Evolutionary conservation across 2,113 vertebrate genomes (phyloP), one percentile per base, ranked within the genome.

Genomic region (Eudyptes chrysolophus): DNA sequence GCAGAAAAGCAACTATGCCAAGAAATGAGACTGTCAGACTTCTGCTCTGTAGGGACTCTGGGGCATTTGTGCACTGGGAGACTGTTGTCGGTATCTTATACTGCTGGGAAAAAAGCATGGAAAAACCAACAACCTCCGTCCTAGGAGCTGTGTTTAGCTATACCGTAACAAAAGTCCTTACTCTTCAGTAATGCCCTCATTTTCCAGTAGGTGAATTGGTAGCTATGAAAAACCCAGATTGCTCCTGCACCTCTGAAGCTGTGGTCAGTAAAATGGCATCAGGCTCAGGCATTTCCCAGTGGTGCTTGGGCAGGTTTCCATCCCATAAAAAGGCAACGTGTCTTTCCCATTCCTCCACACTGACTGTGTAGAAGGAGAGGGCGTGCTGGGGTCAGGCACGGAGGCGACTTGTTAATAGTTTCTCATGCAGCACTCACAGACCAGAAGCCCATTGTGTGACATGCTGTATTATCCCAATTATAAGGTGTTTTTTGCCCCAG

Each of bases 291-390:
- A 20, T 54, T 58, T 60, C 38, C 62, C 62, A 49, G 36, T 16
- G n/a, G 16, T 26, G 26, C 42, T 6, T 3, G 38, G 42, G n/a
- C 36, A 85, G 49, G 17, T 84, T 89, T 61, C 62, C 42, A 58
- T 42, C 19, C 44, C 16, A 9, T 4, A 27, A 16, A 14, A 49
- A 68, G 11, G 7, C 48, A 51, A 27, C 2, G 2, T 0, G 0
- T 29, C 46, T 42, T 79, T 83, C 19, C 49, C 11, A 3, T 66
- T 66, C 57, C 46, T 54, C 54, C 66, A 36, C 30, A 8, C 2
- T 4, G 0, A 9, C 21, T 48, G 24, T 62, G 29, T 46, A 51
- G 34, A 52, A 57, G 49, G 34, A 77, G 44, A 74, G 32, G 5
- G 5, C 2, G 2, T 51, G 38, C 65, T 89, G 68, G 26, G 29